Conservation (phyloP, 2,797 vertebrate species). For the Bovichtus variegatus region DNA sequence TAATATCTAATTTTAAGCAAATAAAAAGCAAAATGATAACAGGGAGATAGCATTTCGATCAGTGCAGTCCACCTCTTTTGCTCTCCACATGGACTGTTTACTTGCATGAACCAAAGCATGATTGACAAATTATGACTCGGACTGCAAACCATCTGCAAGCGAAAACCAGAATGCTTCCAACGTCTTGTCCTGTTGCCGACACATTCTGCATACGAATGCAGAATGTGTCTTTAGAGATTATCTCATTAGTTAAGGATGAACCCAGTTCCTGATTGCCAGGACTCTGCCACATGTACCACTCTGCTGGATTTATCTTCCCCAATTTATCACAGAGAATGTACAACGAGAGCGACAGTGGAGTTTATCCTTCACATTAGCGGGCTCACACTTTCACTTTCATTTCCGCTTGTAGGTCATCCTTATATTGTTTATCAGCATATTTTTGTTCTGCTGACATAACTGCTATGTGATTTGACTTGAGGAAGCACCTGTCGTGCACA, state of each 20-base stretch:
- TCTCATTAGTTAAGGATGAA: background rate
- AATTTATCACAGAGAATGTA: background rate
- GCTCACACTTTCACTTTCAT: conserved; percentile 10
- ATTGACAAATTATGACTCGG: too few relatives aligned
- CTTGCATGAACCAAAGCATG: too few relatives aligned
- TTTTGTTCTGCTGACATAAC: conserved; percentile 10
- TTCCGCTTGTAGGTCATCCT: background rate
- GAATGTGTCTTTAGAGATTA: background rate
- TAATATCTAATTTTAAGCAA: too few relatives aligned
- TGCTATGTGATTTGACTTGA: background rate
- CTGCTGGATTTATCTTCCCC: background rate
- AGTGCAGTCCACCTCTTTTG: too few relatives aligned
- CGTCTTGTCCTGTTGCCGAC: too few relatives aligned
- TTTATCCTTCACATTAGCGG: background rate
- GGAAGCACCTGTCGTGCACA: background rate
- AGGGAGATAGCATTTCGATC: too few relatives aligned
- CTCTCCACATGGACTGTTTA: too few relatives aligned
- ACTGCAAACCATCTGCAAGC: too few relatives aligned
- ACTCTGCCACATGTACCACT: conserved; percentile 4
- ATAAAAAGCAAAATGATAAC: too few relatives aligned
- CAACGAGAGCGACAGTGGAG: background rate
- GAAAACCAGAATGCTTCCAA: too few relatives aligned
- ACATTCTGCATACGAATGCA: too few relatives aligned
- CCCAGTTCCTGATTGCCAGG: background rate
- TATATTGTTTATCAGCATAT: background rate